These are phyloP conservation scores for Lophura nycthemera DNA, from an alignment of 2,113 vertebrate species.

Conservation along the genomic window DNA sequence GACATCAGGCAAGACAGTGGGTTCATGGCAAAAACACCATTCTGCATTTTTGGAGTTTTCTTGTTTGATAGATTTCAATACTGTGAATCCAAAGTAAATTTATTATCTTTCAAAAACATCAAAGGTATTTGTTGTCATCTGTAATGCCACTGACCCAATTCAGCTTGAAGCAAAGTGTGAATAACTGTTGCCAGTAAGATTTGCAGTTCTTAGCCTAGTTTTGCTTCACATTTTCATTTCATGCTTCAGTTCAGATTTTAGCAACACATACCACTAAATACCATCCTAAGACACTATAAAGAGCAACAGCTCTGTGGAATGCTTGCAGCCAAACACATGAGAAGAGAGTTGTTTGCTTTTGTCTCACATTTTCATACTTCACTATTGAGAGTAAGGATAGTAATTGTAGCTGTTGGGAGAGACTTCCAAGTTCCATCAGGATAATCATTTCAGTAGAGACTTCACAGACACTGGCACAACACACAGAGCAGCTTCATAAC, in stretches of 20 bases:
- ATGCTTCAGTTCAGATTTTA: background rate
- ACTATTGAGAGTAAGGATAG: background rate
- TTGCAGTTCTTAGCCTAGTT: background rate
- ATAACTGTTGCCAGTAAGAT: background rate
- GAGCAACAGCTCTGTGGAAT: background rate
- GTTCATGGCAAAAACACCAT: background rate
- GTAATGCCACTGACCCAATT: background rate
- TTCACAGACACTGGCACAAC: background rate
- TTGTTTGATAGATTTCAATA: background rate
- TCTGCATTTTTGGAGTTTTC: background rate
- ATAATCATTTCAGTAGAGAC: background rate
- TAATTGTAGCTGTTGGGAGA: background rate
- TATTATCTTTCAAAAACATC: background rate
- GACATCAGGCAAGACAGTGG: background rate
- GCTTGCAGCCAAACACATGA: background rate
- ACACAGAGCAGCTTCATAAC: background rate
- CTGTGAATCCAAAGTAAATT: background rate
- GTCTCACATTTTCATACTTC: background rate
- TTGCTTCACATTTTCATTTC: background rate
- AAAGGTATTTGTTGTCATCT: background rate
- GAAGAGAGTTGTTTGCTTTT: background rate
- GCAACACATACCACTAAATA: background rate
- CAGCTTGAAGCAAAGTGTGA: background rate
- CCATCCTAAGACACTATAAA: background rate
- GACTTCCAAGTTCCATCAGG: background rate